Base-by-base conservation (phyloP, 64 coral and sea anemone genomes). In the Dendrophyllia cribrosa region DNA sequence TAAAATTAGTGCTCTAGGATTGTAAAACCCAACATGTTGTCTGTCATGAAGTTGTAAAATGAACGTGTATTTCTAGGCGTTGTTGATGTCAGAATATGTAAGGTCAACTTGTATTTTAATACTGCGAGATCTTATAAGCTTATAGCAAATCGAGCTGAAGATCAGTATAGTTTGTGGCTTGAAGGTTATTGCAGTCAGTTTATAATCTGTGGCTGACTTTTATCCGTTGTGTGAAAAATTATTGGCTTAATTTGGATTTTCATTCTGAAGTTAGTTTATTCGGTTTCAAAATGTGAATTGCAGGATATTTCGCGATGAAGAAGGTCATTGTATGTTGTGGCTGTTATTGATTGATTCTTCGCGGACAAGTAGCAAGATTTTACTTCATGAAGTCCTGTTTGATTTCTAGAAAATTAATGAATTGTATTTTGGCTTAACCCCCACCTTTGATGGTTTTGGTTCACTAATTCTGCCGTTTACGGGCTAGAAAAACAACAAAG, bases 1-100 rank as follows among this genome's bases (percentile, higher is more conserved):
- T 47, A 84, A 84, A 84, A 67, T 84, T 84, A 84, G 80, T 50
- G 62, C 43, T 51, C 12, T 13, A 51, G 7, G 23, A 49, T 84
- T 21, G 15, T 9, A 10, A 50, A 66, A 51, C 17, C 43, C 20
- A 9, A 60, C n/a, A 17, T 67, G 9, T 47, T 24, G 78, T 44
- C 13, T 47, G 25, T 67, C 19, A 82, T 4, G 47, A 84, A 24
- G 17, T 50, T 51, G 19, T 22, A 50, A 50, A 7, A 51, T 23
- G 13, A 51, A 21, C 23, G 25, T 11, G 9, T 47, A 47, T 84
- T 66, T 46, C 20, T 19, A 84, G 62, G 60, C 80, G 62, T 51
- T 84, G 62, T 67, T 67, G 63, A 19, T 66, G 43, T 75, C 72
- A 16, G 53, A 9, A 4, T 56, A 56, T 12, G 53, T 9, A 75